Percentiles rank a stretch among this genome's conserved stretches.
phyloP scores from a whole-genome alignment of 2,797 vertebrate species.

The Amblyopsis hoosieri region DNA sequence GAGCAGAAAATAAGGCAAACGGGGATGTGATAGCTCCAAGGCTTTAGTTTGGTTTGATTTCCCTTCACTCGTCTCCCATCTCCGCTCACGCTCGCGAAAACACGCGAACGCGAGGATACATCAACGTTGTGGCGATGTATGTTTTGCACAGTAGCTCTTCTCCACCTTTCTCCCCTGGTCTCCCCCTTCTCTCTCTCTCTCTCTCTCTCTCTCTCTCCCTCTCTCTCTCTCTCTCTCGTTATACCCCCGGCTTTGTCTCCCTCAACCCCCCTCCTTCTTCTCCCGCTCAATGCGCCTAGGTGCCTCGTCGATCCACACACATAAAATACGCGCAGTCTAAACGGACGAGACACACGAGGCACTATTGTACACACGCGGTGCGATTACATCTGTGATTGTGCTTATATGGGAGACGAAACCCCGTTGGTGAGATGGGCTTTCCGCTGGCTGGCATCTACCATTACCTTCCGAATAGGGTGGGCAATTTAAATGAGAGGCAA shows the following conservation, averaged over 20 bases:
- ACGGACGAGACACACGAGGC: conserved; percentile 46
- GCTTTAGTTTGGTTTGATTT: conserved; percentile 54
- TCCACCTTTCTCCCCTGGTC: conserved; percentile 52
- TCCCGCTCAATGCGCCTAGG: conserved; percentile 17
- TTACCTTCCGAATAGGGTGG: conserved; percentile 77
- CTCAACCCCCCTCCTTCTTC: conserved; percentile 8
- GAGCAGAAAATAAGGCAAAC: conserved; percentile 33
- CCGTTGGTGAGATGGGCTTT: conserved; percentile 73
- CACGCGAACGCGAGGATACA: conserved; percentile 52
- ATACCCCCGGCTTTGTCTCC: conserved; percentile 14
- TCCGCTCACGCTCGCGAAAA: conserved; percentile 45
- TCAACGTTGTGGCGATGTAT: conserved; percentile 59
- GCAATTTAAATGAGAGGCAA: conserved; percentile 48
- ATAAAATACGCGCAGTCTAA: conserved; percentile 47
- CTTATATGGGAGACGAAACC: conserved; percentile 81
- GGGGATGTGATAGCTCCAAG: conserved; percentile 41
- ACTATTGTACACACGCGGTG: conserved; percentile 35
- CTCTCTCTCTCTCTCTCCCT: conserved; percentile 18
- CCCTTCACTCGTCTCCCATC: conserved; percentile 37
- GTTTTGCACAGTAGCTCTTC: conserved; percentile 55
- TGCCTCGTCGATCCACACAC: conserved; percentile 24
- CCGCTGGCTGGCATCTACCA: conserved; percentile 85
- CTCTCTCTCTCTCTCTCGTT: conserved; percentile 38
- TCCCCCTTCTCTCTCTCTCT: conserved; percentile 24
- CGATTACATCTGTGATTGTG: conserved; percentile 82